phyloP scores from a whole-genome alignment of 1,140 invertebrate species.

The Ceratoteleas bidentatus region DNA sequence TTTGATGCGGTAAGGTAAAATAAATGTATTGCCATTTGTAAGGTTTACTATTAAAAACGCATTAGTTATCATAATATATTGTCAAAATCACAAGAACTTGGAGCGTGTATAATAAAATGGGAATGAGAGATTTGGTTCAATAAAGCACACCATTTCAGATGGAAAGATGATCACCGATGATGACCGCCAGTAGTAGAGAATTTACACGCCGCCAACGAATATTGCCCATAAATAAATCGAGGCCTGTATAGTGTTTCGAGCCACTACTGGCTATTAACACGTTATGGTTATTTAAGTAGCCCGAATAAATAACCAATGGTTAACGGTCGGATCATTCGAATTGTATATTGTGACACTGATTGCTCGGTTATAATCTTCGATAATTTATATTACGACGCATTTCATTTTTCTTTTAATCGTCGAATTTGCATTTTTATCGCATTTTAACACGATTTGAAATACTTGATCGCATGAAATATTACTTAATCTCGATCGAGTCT shows the following conservation, averaged over 20 bases:
- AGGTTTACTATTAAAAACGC: constrained; percentile 19
- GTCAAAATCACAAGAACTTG: constrained; percentile 1
- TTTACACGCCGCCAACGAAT: constrained; percentile 75
- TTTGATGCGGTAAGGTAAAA: neutral
- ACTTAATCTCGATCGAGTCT: no score
- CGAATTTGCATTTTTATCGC: constrained; percentile 53
- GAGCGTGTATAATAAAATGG: constrained; percentile 23
- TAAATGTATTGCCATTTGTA: constrained; percentile 13
- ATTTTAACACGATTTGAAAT: constrained; percentile 24
- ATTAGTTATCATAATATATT: constrained; percentile 34
- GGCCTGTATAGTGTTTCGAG: constrained; percentile 61
- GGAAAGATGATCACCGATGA: constrained; percentile 50
- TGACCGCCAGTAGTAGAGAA: constrained; percentile 65
- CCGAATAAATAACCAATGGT: constrained; percentile 74
- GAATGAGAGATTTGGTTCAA: constrained; percentile 31
- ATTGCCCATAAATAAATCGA: constrained; percentile 76
- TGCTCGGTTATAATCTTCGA: constrained; percentile 50
- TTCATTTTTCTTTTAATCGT: constrained; percentile 46
- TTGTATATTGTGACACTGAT: constrained; percentile 68
- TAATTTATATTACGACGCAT: constrained; percentile 58
- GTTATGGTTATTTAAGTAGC: constrained; percentile 77
- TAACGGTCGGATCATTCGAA: constrained; percentile 59
- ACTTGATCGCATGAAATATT: no score
- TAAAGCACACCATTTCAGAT: constrained; percentile 38
- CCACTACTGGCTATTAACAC: constrained; percentile 73